Conservation (phyloP, 2,888 invertebrate species). For the Polymixis flavicincta region DNA sequence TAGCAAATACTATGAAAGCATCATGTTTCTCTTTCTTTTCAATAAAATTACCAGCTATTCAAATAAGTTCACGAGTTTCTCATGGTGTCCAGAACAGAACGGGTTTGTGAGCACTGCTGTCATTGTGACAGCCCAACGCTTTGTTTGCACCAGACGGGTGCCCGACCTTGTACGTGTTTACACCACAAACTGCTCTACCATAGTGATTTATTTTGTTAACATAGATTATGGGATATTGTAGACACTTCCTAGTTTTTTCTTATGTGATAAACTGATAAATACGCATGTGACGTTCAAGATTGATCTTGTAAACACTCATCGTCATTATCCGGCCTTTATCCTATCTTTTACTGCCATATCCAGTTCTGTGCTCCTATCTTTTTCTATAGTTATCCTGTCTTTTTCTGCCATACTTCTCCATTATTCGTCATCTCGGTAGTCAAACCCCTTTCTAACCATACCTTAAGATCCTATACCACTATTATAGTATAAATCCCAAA, state of each 20-base stretch:
- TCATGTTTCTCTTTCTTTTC: neutral
- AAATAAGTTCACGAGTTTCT: conserved; percentile 23
- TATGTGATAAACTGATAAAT: conserved; percentile 21
- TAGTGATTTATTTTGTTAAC: conserved; percentile 77
- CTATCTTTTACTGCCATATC: too few relatives aligned
- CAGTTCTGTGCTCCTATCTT: too few relatives aligned
- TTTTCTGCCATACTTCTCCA: too few relatives aligned
- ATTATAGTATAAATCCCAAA: neutral
- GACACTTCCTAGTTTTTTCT: conserved; percentile 64
- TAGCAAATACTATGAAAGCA: neutral
- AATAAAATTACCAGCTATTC: conserved; percentile 38
- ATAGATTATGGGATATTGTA: conserved; percentile 52
- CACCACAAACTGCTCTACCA: conserved; percentile 68
- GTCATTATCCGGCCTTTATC: too few relatives aligned
- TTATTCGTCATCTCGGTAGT: too few relatives aligned
- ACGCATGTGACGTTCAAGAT: neutral
- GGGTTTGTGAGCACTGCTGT: conserved; percentile 49
- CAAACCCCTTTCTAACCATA: too few relatives aligned
- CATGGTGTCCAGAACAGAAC: conserved; percentile 48
- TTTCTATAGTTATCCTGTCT: too few relatives aligned
- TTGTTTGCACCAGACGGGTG: conserved; percentile 68
- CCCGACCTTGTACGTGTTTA: conserved; percentile 73
- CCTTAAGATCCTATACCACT: too few relatives aligned
- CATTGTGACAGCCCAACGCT: conserved; percentile 61
- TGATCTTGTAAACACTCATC: neutral